Percentiles rank a stretch among this genome's conserved stretches.
Conservation (phyloP, 1,140 invertebrate genomes). For the Neotoxoptera formosana region DNA sequence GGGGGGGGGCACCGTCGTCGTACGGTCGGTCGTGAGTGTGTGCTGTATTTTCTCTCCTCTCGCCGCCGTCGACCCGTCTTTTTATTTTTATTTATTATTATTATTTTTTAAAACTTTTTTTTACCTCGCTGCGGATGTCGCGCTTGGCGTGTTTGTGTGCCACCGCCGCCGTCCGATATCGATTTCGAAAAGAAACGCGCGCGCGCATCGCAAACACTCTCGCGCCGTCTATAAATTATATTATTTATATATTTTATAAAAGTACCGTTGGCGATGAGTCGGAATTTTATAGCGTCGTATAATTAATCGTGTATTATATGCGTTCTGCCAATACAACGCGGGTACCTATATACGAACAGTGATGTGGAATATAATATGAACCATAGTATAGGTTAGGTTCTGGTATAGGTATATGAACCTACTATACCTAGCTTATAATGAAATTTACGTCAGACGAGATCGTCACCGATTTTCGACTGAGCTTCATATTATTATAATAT, state of each 20-base stretch:
- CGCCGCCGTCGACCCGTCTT: constrained; percentile 3
- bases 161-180: constrained; percentile 29
- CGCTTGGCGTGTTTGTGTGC: neutral
- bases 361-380: neutral
- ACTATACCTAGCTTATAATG: too few species aligned
- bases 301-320: too few species aligned
- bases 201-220: neutral
- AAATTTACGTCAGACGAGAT: neutral
- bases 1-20: neutral
- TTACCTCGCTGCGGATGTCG: constrained; percentile 28
- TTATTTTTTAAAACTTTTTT: constrained; percentile 15
- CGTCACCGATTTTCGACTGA: neutral
- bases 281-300: neutral
- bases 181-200: constrained; percentile 37
- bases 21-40: neutral
- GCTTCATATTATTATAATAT: too few species aligned
- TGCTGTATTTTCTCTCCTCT: neutral
- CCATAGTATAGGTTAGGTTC: neutral
- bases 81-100: constrained; percentile 7
- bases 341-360: neutral
- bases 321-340: neutral
- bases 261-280: neutral
- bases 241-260: neutral
- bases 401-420: too few species aligned
- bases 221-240: neutral